Percentiles rank a stretch among this genome's conserved stretches.
phyloP scores from a whole-genome alignment of 2,113 vertebrate genomes.

The Rutilus rutilus region DNA sequence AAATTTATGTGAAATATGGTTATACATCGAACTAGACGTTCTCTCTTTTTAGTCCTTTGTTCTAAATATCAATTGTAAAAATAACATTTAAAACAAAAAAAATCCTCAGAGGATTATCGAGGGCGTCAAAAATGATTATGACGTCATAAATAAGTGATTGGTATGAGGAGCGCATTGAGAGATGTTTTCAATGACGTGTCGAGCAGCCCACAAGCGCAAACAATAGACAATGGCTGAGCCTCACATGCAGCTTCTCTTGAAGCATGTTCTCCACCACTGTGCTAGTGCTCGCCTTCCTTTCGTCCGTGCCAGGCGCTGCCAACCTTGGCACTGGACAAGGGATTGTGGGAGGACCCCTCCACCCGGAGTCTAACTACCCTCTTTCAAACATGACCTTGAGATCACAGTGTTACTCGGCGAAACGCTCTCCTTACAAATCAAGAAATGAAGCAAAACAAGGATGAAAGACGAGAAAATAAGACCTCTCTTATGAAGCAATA shows the following conservation, averaged over 20 bases:
- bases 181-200: slow-evolving; percentile 50
- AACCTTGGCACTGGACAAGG: slow-evolving; percentile 61
- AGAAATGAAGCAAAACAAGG: slow-evolving; percentile 51
- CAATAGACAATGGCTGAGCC: slow-evolving; percentile 56
- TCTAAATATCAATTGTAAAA: not conserved
- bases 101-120: not conserved
- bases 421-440: slow-evolving; percentile 20
- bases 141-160: slow-evolving; percentile 25
- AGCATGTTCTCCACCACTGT: slow-evolving; percentile 44
- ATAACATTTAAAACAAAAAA: not conserved
- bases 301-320: slow-evolving; percentile 71
- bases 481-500: slow-evolving; percentile 57
- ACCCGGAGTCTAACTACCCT: slow-evolving; percentile 17
- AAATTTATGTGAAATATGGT: not conserved
- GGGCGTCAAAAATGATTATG: not conserved
- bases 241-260: slow-evolving; percentile 60
- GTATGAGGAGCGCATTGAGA: slow-evolving; percentile 34
- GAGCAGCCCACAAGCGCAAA: slow-evolving; percentile 46
- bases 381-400: slow-evolving; percentile 18
- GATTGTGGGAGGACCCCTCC: slow-evolving; percentile 54
- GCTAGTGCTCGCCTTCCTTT: slow-evolving; percentile 46
- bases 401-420: not conserved
- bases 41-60: not conserved
- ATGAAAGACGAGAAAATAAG: slow-evolving; percentile 66
- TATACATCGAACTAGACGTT: not conserved